These are phyloP conservation scores for Bombus affinis DNA, from an alignment of 1,140 invertebrate species.

Conservation along the genomic window DNA sequence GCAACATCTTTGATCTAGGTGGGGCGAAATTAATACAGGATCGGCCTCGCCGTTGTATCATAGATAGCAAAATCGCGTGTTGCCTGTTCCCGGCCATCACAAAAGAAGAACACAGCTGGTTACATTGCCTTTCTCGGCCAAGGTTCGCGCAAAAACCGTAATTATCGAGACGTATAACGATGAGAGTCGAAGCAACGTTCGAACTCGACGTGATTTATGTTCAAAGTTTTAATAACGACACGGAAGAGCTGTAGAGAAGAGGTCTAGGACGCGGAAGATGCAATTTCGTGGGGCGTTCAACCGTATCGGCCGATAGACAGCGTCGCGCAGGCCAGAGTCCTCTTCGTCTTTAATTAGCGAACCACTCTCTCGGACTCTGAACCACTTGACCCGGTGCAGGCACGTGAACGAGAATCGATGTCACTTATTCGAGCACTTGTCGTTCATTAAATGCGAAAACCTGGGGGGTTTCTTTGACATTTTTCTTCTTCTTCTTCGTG, in stretches of 20 bases:
- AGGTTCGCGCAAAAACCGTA: conserved; percentile 35
- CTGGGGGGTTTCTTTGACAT: not conserved
- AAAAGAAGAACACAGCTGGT: not conserved
- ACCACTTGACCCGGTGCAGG: conserved; percentile 40
- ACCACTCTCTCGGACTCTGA: conserved; percentile 8
- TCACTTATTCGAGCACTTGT: conserved; percentile 34
- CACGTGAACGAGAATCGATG: conserved; percentile 45
- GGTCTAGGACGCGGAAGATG: conserved; percentile 5
- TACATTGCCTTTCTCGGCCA: conserved; percentile 4
- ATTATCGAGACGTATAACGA: conserved; percentile 28
- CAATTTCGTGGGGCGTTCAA: conserved; percentile 10
- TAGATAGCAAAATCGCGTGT: not conserved
- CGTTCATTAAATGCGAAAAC: conserved; percentile 38
- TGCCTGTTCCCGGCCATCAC: not conserved
- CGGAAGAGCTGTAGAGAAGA: not conserved
- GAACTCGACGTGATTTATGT: not conserved
- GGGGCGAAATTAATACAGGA: conserved; percentile 53
- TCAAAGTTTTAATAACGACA: conserved; percentile 14
- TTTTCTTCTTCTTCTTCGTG: not conserved
- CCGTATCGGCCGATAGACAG: not conserved
- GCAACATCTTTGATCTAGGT: conserved; percentile 25
- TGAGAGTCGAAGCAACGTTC: not conserved
- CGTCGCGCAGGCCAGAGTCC: not conserved
- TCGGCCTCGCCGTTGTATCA: not conserved
- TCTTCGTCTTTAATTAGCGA: conserved; percentile 44